These are phyloP conservation scores for Campylomormyrus tamandua DNA, from an alignment of 2,113 vertebrate species.

Conservation along the genomic window DNA sequence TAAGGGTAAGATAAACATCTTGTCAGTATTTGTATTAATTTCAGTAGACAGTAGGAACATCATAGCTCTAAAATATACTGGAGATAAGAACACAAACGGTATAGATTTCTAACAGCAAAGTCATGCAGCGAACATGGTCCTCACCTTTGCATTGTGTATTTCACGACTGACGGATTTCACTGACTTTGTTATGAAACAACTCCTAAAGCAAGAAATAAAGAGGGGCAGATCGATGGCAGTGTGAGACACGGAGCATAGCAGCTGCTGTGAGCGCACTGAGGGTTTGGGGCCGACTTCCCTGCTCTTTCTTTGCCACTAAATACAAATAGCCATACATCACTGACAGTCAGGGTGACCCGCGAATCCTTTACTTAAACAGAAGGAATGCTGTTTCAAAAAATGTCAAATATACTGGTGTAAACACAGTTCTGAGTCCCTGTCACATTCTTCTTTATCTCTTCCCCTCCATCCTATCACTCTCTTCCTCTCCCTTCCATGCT, in stretches of 20 bases:
- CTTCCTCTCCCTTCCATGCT: background rate
- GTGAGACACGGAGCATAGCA: background rate
- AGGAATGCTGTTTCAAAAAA: background rate
- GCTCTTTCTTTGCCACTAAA: background rate
- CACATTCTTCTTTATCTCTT: background rate
- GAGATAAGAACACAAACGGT: background rate
- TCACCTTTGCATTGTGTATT: conserved; percentile 1
- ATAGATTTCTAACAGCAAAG: background rate
- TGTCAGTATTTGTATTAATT: background rate
- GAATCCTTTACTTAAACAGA: background rate
- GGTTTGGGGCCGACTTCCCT: background rate
- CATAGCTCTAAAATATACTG: background rate
- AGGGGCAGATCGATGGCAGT: background rate
- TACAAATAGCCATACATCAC: background rate
- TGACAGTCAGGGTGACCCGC: background rate
- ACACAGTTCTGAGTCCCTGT: background rate
- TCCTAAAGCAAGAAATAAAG: background rate
- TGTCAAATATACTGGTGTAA: background rate
- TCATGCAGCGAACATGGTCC: background rate
- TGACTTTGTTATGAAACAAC: background rate
- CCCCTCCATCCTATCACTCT: background rate
- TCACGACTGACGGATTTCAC: conserved; percentile 6
- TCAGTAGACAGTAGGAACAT: background rate
- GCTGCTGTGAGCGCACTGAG: background rate
- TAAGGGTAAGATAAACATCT: background rate